These are phyloP conservation scores for Crematogaster levior DNA, from an alignment of 2,888 invertebrate genomes.

Conservation along the genomic window DNA sequence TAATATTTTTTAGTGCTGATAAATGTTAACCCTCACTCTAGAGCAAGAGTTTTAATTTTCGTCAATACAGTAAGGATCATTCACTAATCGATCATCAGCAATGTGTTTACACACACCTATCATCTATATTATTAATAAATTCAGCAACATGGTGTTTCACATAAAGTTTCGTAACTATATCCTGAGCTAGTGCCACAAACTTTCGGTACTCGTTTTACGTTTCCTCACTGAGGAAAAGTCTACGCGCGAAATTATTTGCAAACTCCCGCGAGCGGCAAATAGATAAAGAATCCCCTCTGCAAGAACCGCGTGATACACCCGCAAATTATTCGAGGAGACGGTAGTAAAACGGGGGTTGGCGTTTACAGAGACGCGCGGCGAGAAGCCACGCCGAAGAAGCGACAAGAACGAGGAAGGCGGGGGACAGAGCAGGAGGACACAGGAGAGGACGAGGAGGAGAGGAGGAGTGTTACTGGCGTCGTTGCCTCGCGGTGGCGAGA, in stretches of 20 bases:
- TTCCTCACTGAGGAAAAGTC: constrained; percentile 35
- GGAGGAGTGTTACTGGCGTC: constrained; percentile 46
- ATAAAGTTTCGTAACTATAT: background rate
- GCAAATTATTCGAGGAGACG: constrained; percentile 49
- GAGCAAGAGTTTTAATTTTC: background rate
- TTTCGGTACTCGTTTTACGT: constrained; percentile 12
- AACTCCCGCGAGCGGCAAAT: constrained; percentile 30
- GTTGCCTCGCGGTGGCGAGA: constrained; percentile 71
- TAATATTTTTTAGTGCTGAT: background rate
- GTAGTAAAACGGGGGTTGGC: constrained; percentile 40
- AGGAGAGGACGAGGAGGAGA: constrained; percentile 27
- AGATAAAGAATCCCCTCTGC: constrained; percentile 35
- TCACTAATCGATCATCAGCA: background rate
- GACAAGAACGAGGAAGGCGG: background rate
- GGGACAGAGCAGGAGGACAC: background rate
- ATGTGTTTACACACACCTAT: background rate
- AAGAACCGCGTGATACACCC: constrained; percentile 41
- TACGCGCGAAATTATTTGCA: constrained; percentile 47
- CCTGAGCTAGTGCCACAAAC: background rate
- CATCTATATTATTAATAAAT: constrained; percentile 14
- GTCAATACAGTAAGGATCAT: background rate
- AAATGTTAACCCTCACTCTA: background rate
- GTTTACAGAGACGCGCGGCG: constrained; percentile 26
- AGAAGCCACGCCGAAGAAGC: background rate
- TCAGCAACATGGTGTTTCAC: background rate